These are phyloP conservation scores for Clinocottus analis DNA, from an alignment of 2,113 vertebrate genomes.

Conservation along the genomic window DNA sequence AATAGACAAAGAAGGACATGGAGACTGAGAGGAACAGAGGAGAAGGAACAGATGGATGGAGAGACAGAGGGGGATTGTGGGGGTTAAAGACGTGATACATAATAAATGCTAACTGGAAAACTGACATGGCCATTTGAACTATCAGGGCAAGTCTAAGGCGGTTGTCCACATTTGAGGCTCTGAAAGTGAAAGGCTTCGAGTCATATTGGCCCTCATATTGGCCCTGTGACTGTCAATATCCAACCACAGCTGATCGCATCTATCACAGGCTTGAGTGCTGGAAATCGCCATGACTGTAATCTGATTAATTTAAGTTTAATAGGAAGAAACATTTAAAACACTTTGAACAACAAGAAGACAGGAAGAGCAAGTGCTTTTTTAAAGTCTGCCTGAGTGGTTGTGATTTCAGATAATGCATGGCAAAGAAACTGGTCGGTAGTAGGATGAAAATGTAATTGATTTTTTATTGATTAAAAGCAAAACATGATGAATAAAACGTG, in stretches of 20 bases:
- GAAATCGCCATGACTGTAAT: background rate
- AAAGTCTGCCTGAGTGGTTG: background rate
- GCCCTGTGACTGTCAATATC: conserved; percentile 12
- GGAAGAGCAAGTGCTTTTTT: background rate
- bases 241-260: background rate
- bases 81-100: conserved; percentile 22
- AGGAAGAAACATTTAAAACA: no score
- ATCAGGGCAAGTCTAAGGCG: background rate
- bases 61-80: conserved; percentile 1
- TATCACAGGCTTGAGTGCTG: no score
- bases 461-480: conserved; percentile 20
- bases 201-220: background rate
- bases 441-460: background rate
- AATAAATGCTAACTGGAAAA: conserved; percentile 48
- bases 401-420: background rate
- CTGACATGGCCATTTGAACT: conserved; percentile 41
- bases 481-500: conserved; percentile 17
- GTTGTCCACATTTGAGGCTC: conserved; percentile 2
- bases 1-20: background rate
- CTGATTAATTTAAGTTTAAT: background rate
- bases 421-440: background rate
- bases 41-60: conserved; percentile 23
- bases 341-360: no score
- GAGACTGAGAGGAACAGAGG: conserved; percentile 11
- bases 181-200: conserved; percentile 10